These are phyloP conservation scores for Gallinago nigripennis DNA, from an alignment of 2,797 vertebrate genomes.

Conservation along the genomic window DNA sequence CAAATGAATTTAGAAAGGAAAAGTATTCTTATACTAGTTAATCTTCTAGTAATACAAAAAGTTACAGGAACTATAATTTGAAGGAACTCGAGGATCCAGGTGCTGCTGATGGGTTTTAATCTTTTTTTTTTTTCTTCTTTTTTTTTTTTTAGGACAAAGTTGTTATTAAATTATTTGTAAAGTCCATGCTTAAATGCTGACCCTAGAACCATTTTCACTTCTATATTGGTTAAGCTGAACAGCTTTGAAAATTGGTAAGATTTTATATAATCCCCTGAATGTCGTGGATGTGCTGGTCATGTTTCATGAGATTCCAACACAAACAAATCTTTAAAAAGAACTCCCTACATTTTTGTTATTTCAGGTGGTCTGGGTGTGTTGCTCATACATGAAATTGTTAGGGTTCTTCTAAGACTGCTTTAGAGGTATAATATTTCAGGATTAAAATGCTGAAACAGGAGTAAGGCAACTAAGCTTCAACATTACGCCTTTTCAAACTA, in stretches of 20 bases:
- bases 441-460: conserved; percentile 69
- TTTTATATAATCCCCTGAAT: conserved; percentile 25
- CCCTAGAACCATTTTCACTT: conserved; percentile 16
- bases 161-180: conserved; percentile 3
- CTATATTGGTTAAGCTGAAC: conserved; percentile 37
- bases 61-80: not conserved
- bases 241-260: conserved; percentile 54
- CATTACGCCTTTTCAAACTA: conserved; percentile 26
- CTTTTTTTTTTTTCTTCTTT: rapidly evolving
- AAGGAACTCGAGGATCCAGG: not conserved
- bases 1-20: not conserved
- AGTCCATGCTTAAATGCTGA: conserved; percentile 22
- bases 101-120: not conserved
- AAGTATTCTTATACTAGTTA: not conserved
- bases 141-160: not conserved
- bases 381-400: conserved; percentile 62
- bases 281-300: conserved; percentile 34
- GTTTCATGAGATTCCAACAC: conserved; percentile 70
- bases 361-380: conserved; percentile 75
- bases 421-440: conserved; percentile 63
- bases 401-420: conserved; percentile 60
- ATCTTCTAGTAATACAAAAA: not conserved
- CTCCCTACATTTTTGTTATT: conserved; percentile 68
- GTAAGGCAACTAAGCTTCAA: conserved; percentile 34
- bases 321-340: conserved; percentile 51